A percentile compares a stretch with the other conserved stretches of the same genome.
phyloP scores from a whole-genome alignment of 2,797 vertebrate genomes.

The Pagetopsis macropterus region DNA sequence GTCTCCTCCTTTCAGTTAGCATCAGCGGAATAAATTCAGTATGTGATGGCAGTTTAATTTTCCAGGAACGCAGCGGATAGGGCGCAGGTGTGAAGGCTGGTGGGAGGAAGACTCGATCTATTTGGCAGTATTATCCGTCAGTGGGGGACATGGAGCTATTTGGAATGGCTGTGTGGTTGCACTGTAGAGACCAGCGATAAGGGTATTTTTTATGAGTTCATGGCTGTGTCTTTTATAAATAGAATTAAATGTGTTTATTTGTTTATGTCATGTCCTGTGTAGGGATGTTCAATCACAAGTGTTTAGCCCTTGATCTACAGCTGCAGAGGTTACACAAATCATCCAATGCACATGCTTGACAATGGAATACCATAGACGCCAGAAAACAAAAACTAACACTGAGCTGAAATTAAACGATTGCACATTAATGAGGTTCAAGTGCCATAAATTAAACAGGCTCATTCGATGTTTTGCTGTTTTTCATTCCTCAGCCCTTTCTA shows the following conservation, averaged over 20 bases:
- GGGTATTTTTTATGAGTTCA: neutral
- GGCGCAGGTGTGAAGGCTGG: conserved; percentile 44
- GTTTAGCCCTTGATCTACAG: no score
- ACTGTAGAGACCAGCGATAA: neutral
- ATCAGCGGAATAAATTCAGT: conserved; percentile 32
- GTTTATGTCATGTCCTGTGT: neutral
- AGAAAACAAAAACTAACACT: no score
- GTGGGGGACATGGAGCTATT: conserved; percentile 20
- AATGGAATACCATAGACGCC: no score
- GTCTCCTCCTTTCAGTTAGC: conserved; percentile 3
- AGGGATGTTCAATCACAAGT: no score
- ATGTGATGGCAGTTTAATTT: conserved; percentile 51
- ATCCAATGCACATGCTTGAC: no score
- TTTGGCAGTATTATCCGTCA: conserved; percentile 46
- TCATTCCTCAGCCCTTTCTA: no score
- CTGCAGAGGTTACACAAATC: no score
- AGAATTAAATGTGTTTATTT: neutral
- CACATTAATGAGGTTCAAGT: no score
- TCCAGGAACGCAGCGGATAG: conserved; percentile 22
- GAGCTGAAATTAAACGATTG: no score
- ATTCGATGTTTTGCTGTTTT: no score
- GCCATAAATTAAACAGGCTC: no score
- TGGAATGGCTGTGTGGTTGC: conserved; percentile 20
- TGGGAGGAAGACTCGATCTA: conserved; percentile 51
- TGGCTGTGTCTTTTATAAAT: neutral